A percentile compares a stretch with the other conserved stretches of the same genome.
Conservation (phyloP, 2,888 invertebrate species). For the Hypolimnas misippus region DNA sequence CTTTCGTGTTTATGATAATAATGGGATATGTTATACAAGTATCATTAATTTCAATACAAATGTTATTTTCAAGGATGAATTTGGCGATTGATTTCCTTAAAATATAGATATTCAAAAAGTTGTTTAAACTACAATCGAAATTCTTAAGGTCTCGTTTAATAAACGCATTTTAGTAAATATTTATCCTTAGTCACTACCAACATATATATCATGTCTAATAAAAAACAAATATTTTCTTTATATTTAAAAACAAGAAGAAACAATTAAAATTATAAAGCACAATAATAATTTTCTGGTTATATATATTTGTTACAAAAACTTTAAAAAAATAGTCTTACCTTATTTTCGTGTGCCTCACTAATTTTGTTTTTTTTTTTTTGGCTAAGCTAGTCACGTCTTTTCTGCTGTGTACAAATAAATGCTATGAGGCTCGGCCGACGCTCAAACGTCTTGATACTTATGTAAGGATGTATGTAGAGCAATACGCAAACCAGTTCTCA, state of each 20-base stretch:
- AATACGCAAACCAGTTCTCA: slow-evolving; percentile 35
- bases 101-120: neutral
- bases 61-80: neutral
- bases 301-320: neutral
- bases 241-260: no score
- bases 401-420: slow-evolving; percentile 20
- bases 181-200: neutral
- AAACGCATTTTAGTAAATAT: neutral
- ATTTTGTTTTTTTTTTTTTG: neutral
- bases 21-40: no score
- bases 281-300: neutral
- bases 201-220: no score
- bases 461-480: slow-evolving; percentile 34
- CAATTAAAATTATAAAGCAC: no score
- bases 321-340: slow-evolving; percentile 23
- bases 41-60: neutral
- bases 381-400: slow-evolving; percentile 24
- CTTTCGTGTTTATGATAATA: no score
- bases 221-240: no score
- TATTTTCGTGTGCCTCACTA: neutral
- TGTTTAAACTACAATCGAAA: slow-evolving; percentile 2
- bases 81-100: neutral
- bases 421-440: slow-evolving; percentile 19
- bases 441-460: slow-evolving; percentile 27
- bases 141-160: neutral